A percentile compares a stretch with the other conserved stretches of the same genome.
phyloP scores from a whole-genome alignment of 2,888 invertebrate genomes.

The Petrolisthes manimaculis region DNA sequence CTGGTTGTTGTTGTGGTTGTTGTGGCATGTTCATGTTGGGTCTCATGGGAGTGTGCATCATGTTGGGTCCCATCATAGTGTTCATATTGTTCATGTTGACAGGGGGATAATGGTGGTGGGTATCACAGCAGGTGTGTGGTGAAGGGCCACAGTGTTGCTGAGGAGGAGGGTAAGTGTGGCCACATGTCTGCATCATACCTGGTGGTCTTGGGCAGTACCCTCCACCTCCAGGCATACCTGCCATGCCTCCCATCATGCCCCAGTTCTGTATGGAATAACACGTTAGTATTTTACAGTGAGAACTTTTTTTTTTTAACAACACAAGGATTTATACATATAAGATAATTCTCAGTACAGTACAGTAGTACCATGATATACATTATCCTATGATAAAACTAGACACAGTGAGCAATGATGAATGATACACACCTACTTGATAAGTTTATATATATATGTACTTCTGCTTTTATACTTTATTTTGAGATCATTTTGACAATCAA shows the following conservation, averaged over 20 bases:
- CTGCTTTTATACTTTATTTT: neutral
- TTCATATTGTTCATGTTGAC: slow-evolving; percentile 50
- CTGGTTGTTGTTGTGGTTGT: neutral
- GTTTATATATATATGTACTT: neutral
- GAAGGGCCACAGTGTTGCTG: slow-evolving; percentile 43
- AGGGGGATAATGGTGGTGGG: slow-evolving; percentile 33
- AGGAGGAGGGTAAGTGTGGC: slow-evolving; percentile 47
- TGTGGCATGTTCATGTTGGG: slow-evolving; percentile 26
- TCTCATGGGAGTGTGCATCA: slow-evolving; percentile 37
- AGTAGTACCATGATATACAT: too few relatives aligned
- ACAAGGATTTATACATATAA: neutral
- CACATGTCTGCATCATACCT: slow-evolving; percentile 37
- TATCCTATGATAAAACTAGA: too few relatives aligned
- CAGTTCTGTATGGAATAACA: slow-evolving; percentile 40
- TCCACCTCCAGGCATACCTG: slow-evolving; percentile 28
- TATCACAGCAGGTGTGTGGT: slow-evolving; percentile 42
- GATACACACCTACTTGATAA: neutral
- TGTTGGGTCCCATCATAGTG: slow-evolving; percentile 42
- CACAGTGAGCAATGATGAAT: too few relatives aligned
- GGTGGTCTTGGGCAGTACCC: slow-evolving; percentile 37
- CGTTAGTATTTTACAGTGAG: too few relatives aligned
- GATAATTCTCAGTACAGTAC: neutral
- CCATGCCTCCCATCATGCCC: slow-evolving; percentile 51
- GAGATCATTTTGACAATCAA: too few relatives aligned
- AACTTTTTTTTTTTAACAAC: too few relatives aligned